phyloP scores from a whole-genome alignment of 2,113 vertebrate genomes.

The Syngnathus floridae region DNA sequence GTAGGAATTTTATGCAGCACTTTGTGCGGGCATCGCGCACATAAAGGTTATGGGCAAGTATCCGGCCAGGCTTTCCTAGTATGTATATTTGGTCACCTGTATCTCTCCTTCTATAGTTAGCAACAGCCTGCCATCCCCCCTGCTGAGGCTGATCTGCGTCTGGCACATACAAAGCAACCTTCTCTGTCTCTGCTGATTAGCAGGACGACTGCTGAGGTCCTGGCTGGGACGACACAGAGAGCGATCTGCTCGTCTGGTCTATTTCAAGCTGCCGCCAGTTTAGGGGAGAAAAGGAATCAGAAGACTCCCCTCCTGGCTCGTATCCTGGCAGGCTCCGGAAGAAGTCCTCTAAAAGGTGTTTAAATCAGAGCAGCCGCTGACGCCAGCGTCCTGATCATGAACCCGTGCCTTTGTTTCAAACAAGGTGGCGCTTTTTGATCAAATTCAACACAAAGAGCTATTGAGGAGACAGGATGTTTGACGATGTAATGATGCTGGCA shows the following conservation, averaged over 20 bases:
- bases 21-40: too few species aligned
- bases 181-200: slow-evolving; percentile 50
- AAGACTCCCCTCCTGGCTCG: slow-evolving; percentile 27
- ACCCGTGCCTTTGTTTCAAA: slow-evolving; percentile 37
- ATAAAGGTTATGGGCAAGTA: too few species aligned
- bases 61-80: not conserved
- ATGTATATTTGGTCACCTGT: slow-evolving; percentile 6
- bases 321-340: slow-evolving; percentile 34
- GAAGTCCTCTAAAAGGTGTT: slow-evolving; percentile 33
- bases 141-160: slow-evolving; percentile 34
- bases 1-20: too few species aligned
- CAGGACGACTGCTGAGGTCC: slow-evolving; percentile 34
- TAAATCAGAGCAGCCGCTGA: slow-evolving; percentile 15
- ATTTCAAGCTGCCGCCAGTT: slow-evolving; percentile 51
- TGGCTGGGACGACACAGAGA: slow-evolving; percentile 31
- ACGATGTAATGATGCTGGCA: slow-evolving; percentile 7
- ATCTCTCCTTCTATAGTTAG: slow-evolving; percentile 9
- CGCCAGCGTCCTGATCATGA: slow-evolving; percentile 36
- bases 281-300: slow-evolving; percentile 46
- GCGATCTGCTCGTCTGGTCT: slow-evolving; percentile 43
- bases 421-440: slow-evolving; percentile 31
- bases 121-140: slow-evolving; percentile 19
- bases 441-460: slow-evolving; percentile 33
- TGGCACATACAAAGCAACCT: slow-evolving; percentile 41
- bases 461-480: slow-evolving; percentile 27